Conservation (phyloP, 2,888 invertebrate genomes). For the Autographa pulchrina region DNA sequence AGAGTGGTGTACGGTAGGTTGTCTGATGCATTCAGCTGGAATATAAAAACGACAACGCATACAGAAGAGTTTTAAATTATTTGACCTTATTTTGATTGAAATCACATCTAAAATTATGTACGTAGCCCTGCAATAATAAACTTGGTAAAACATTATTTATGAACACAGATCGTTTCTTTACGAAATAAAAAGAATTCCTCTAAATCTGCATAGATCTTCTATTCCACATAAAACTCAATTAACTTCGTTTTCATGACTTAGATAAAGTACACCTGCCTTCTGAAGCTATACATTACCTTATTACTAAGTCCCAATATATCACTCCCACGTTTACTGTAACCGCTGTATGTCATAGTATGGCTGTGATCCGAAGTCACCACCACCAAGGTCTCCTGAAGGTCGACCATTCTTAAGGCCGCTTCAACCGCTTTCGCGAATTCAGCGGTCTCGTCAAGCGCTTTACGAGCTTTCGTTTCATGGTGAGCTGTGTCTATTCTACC, state of each 20-base stretch:
- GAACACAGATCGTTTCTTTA: too few species aligned
- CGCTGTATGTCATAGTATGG: conserved; percentile 93
- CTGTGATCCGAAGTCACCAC: conserved; percentile 95
- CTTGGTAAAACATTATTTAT: too few species aligned
- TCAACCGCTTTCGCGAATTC: conserved; percentile 93
- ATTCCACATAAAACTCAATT: too few species aligned
- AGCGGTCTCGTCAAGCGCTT: conserved; percentile 94
- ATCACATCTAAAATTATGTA: too few species aligned
- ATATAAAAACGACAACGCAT: conserved; percentile 41
- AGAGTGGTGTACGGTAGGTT: conserved; percentile 91
- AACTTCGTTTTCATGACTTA: too few species aligned
- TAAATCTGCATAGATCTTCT: too few species aligned
- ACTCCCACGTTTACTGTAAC: conserved; percentile 91
- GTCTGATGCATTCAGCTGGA: conserved; percentile 85
- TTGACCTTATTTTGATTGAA: too few species aligned
- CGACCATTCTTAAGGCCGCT: conserved; percentile 90
- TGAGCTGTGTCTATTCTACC: conserved; percentile 93
- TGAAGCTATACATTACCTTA: conserved; percentile 65
- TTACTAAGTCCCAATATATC: conserved; percentile 83
- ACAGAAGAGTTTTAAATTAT: neutral
- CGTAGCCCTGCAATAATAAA: too few species aligned
- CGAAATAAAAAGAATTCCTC: too few species aligned
- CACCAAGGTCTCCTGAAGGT: conserved; percentile 92
- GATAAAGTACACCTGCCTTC: too few species aligned
- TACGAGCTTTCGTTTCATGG: conserved; percentile 91